Evolutionary conservation across 2,888 invertebrate species (phyloP).

Genomic region (Thecophora atra): DNA sequence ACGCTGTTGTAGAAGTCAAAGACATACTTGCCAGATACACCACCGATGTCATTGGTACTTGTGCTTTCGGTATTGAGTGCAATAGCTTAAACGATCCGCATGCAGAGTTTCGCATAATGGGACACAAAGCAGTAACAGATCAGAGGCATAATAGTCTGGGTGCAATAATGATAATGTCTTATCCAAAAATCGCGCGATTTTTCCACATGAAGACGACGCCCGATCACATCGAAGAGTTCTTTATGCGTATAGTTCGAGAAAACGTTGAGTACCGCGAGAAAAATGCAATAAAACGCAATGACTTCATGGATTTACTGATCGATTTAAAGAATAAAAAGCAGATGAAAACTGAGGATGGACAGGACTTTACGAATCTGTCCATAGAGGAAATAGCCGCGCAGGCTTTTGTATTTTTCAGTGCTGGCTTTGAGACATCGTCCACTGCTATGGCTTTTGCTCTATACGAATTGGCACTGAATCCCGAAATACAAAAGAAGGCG

Average conservation of each 20-base stretch:
- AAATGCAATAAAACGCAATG: conserved; percentile 67
- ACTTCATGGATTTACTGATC: conserved; percentile 70
- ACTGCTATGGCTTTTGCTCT: conserved; percentile 69
- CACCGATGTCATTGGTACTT: conserved; percentile 67
- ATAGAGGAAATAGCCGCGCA: conserved; percentile 60
- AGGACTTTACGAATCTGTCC: conserved; percentile 49
- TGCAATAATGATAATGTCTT: conserved; percentile 42
- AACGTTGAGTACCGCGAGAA: conserved; percentile 49
- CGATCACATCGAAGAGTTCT: conserved; percentile 64
- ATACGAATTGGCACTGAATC: conserved; percentile 57
- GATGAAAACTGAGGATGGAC: conserved; percentile 48
- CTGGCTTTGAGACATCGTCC: conserved; percentile 75
- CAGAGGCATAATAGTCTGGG: conserved; percentile 42
- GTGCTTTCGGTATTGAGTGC: conserved; percentile 67
- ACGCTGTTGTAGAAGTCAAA: conserved; percentile 64
- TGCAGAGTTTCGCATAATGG: conserved; percentile 60
- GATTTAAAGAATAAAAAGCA: conserved; percentile 66
- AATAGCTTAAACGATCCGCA: conserved; percentile 64
- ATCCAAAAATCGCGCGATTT: conserved; percentile 50
- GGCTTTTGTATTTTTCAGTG: conserved; percentile 57
- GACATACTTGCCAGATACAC: conserved; percentile 66
- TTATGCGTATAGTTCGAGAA: conserved; percentile 55
- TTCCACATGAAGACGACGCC: conserved; percentile 49
- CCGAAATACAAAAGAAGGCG: conserved; percentile 65
- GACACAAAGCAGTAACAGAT: conserved; percentile 47